phyloP scores from a whole-genome alignment of 2,797 vertebrate species.

The Acanthis flammea region DNA sequence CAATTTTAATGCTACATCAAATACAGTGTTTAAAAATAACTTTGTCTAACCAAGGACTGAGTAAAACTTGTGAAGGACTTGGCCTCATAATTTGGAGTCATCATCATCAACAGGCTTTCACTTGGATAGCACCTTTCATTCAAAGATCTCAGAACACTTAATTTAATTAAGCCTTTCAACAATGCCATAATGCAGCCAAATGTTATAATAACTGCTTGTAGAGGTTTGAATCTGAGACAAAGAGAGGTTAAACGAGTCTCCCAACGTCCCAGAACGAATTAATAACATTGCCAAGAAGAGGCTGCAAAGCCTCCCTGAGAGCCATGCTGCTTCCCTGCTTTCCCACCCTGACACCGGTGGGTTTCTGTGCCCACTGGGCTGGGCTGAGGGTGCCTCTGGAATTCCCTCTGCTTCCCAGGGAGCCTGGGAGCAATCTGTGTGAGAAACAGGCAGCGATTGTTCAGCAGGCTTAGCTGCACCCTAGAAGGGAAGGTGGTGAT shows the following conservation, averaged over 20 bases:
- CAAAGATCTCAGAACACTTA: slow-evolving; percentile 59
- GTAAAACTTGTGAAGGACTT: slow-evolving; percentile 34
- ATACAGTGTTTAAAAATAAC: slow-evolving; percentile 18
- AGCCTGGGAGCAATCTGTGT: background rate
- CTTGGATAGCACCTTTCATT: slow-evolving; percentile 66
- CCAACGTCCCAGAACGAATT: slow-evolving; percentile 57
- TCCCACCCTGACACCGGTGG: background rate
- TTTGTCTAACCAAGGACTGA: background rate
- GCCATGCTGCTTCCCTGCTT: background rate
- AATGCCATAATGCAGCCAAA: slow-evolving; percentile 56
- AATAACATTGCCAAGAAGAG: slow-evolving; percentile 43
- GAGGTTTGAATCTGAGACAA: slow-evolving; percentile 66
- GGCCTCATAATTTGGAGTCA: slow-evolving; percentile 22
- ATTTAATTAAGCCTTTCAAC: slow-evolving; percentile 70
- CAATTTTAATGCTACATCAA: background rate
- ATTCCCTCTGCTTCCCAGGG: background rate
- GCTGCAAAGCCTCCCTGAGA: background rate
- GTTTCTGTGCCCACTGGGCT: background rate
- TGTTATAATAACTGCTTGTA: slow-evolving; percentile 63
- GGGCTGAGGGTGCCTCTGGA: background rate
- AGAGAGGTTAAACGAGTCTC: slow-evolving; percentile 64
- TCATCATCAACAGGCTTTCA: slow-evolving; percentile 46
- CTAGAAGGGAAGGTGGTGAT: background rate
- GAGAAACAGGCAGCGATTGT: background rate
- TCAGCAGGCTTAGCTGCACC: background rate